These are phyloP conservation scores for Papilio machaon DNA, from an alignment of 1,140 invertebrate genomes.

Conservation along the genomic window DNA sequence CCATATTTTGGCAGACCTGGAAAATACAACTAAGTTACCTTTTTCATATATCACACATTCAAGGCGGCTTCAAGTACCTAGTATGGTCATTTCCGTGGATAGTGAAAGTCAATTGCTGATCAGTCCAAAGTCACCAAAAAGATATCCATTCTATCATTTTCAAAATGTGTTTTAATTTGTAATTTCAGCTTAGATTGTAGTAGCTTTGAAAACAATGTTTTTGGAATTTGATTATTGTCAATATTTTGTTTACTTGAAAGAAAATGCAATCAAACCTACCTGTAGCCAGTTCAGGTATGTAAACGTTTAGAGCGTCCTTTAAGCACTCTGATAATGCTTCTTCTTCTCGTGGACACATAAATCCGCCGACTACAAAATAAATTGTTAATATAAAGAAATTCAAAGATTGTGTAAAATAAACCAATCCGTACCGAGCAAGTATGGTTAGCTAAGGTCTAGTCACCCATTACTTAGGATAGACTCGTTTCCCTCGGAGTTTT, in stretches of 20 bases:
- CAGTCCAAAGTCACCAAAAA: too few relatives aligned
- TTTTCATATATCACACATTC: background rate
- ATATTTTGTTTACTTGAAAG: too few relatives aligned
- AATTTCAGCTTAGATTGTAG: too few relatives aligned
- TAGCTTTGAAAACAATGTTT: too few relatives aligned
- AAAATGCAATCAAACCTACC: constrained; percentile 49
- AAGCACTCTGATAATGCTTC: constrained; percentile 66
- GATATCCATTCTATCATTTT: too few relatives aligned
- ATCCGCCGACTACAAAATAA: constrained; percentile 61
- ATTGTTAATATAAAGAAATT: background rate
- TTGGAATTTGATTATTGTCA: too few relatives aligned
- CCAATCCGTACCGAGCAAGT: background rate
- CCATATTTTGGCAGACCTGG: constrained; percentile 83
- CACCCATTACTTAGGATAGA: background rate
- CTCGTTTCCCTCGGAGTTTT: background rate
- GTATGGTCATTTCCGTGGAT: too few relatives aligned
- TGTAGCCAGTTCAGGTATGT: constrained; percentile 72
- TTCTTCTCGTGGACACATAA: constrained; percentile 72
- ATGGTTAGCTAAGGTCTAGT: too few relatives aligned
- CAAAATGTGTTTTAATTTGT: too few relatives aligned
- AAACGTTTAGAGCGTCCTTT: constrained; percentile 75
- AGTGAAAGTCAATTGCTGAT: too few relatives aligned
- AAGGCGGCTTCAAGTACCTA: too few relatives aligned
- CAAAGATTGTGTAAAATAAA: background rate
- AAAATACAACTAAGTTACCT: constrained; percentile 11